A percentile compares a stretch with the other conserved stretches of the same genome.
Evolutionary conservation across 2,888 invertebrate species (phyloP).

Genomic region (Agrotis exclamationis): DNA sequence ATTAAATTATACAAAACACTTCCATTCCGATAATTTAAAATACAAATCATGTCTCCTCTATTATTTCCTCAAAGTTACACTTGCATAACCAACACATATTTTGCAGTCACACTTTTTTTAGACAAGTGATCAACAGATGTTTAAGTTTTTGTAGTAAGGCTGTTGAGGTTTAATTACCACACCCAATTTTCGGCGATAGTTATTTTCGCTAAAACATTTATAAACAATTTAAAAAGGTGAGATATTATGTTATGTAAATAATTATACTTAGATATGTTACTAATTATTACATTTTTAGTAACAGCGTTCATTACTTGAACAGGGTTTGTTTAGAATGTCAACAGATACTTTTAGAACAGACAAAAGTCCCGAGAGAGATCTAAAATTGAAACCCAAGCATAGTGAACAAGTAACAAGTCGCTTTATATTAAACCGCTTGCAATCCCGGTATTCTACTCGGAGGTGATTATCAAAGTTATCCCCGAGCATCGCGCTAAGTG

Average conservation of each 20-base stretch:
- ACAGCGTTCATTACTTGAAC: not conserved
- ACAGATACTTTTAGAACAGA: not conserved
- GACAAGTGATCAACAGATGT: too few species aligned
- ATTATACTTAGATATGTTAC: too few species aligned
- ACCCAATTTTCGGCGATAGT: too few species aligned
- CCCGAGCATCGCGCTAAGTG: conserved; percentile 41
- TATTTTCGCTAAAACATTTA: too few species aligned
- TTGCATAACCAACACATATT: not conserved
- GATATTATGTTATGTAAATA: too few species aligned
- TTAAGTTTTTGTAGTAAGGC: too few species aligned
- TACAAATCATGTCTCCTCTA: not conserved
- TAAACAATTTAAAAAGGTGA: too few species aligned
- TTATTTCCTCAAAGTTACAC: not conserved
- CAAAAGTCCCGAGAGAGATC: not conserved
- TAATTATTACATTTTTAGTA: too few species aligned
- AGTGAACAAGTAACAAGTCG: not conserved
- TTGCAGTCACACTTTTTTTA: too few species aligned
- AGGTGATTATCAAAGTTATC: conserved; percentile 57
- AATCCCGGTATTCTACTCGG: conserved; percentile 16
- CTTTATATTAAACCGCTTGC: conserved; percentile 37
- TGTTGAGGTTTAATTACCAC: too few species aligned
- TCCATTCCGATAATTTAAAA: too few species aligned
- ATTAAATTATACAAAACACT: too few species aligned
- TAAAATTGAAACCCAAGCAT: conserved; percentile 13
- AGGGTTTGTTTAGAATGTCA: not conserved